phyloP scores from a whole-genome alignment of 2,888 invertebrate genomes.

The Perithous albicinctus region DNA sequence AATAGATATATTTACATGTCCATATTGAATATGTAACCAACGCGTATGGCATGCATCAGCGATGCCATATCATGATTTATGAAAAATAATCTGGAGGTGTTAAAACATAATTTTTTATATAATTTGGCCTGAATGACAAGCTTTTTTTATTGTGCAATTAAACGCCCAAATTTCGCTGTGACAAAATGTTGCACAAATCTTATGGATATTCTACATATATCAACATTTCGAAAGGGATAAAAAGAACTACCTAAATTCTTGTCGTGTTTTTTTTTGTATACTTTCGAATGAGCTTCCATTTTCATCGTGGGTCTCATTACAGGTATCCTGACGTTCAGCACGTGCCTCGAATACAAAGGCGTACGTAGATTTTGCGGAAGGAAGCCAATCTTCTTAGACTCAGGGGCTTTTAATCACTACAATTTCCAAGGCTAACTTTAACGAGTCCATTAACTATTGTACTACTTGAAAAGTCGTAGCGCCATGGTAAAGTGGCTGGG shows the following conservation, averaged over 20 bases:
- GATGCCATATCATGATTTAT: neutral
- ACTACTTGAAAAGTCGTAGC: conserved; percentile 37
- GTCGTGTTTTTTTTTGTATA: neutral
- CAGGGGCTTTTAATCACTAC: conserved; percentile 72
- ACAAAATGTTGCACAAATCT: no score
- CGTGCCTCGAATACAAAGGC: neutral
- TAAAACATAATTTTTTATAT: no score
- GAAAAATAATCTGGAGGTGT: no score
- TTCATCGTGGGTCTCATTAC: conserved; percentile 16
- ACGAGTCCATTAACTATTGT: conserved; percentile 74
- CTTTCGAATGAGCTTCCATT: neutral
- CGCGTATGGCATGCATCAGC: neutral
- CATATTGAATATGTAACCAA: conserved; percentile 17
- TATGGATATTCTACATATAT: no score
- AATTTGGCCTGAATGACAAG: no score
- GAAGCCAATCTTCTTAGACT: neutral
- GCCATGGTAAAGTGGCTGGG: neutral
- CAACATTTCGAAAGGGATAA: no score
- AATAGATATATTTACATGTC: conserved; percentile 37
- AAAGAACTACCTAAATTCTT: no score
- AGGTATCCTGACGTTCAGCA: neutral
- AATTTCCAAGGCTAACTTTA: conserved; percentile 74
- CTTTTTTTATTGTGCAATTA: no score
- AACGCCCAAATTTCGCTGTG: no score
- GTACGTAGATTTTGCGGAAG: neutral